These are phyloP conservation scores for Hofmannophila pseudospretella DNA, from an alignment of 2,888 invertebrate species.

Conservation along the genomic window DNA sequence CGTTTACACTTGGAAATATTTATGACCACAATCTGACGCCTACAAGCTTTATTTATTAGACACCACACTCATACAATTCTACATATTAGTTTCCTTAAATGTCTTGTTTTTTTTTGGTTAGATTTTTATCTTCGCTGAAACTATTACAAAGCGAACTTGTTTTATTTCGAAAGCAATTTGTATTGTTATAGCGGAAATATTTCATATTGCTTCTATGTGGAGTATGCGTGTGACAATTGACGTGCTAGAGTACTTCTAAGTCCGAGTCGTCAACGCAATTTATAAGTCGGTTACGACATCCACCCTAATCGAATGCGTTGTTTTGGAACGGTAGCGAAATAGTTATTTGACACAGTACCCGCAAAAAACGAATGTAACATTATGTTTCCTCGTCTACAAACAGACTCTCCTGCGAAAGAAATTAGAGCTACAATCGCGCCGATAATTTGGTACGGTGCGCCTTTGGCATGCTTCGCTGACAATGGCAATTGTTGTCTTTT, in stretches of 20 bases:
- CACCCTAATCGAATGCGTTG: conserved; percentile 47
- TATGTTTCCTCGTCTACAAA: conserved; percentile 25
- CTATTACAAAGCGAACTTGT: too few relatives aligned
- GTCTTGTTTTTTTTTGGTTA: background rate
- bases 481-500: conserved; percentile 58
- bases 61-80: conserved; percentile 16
- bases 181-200: too few relatives aligned
- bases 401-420: conserved; percentile 29
- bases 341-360: conserved; percentile 47
- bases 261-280: conserved; percentile 23
- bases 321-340: conserved; percentile 61
- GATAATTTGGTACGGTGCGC: conserved; percentile 20
- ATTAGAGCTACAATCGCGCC: conserved; percentile 39
- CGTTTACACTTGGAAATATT: conserved; percentile 47
- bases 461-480: conserved; percentile 45
- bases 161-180: too few relatives aligned
- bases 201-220: too few relatives aligned
- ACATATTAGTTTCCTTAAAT: background rate
- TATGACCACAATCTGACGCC: conserved; percentile 46
- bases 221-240: too few relatives aligned
- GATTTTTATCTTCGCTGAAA: too few relatives aligned
- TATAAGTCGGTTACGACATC: conserved; percentile 49
- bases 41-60: conserved; percentile 44
- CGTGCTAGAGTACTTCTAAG: too few relatives aligned
- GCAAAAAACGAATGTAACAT: conserved; percentile 39